These are phyloP conservation scores for Drosophila funebris DNA, from an alignment of 1,140 invertebrate species.

Conservation along the genomic window DNA sequence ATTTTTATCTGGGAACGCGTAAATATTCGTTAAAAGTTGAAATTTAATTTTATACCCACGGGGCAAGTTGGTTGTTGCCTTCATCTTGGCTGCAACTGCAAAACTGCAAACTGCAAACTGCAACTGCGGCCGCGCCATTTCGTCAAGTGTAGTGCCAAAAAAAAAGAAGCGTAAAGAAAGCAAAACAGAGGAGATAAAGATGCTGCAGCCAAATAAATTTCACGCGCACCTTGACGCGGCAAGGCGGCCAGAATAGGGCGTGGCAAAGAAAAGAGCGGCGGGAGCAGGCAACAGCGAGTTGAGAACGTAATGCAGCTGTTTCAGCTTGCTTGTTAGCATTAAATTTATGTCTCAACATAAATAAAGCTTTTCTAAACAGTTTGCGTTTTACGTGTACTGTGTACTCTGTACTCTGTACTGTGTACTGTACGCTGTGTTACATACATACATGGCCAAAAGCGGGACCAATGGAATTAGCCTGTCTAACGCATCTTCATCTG, in stretches of 20 bases:
- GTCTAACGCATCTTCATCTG: constrained; percentile 35
- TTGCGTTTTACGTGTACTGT: constrained; percentile 52
- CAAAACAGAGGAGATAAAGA: constrained; percentile 33
- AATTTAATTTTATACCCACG: constrained; percentile 79
- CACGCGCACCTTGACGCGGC: constrained; percentile 51
- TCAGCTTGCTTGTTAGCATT: constrained; percentile 70
- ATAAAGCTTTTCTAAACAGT: constrained; percentile 81
- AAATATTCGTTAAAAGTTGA: constrained; percentile 82
- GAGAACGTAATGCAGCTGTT: constrained; percentile 45
- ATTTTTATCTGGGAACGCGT: constrained; percentile 79
- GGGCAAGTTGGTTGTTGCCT: constrained; percentile 36
- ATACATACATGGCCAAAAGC: constrained; percentile 4
- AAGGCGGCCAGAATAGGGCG: not conserved
- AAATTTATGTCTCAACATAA: constrained; percentile 77
- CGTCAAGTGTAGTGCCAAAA: constrained; percentile 56
- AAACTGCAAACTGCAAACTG: no score
- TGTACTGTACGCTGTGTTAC: no score
- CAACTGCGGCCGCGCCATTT: constrained; percentile 40
- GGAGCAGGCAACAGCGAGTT: not conserved
- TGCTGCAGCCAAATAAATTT: constrained; percentile 75
- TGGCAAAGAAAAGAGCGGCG: no score
- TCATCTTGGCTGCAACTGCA: constrained; percentile 7
- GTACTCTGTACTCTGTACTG: no score
- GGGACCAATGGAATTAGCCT: constrained; percentile 40
- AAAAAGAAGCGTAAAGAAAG: constrained; percentile 14